Percentiles rank a stretch among this genome's conserved stretches.
phyloP scores from a whole-genome alignment of 2,888 invertebrate genomes.

The Drosophila niveifrons region DNA sequence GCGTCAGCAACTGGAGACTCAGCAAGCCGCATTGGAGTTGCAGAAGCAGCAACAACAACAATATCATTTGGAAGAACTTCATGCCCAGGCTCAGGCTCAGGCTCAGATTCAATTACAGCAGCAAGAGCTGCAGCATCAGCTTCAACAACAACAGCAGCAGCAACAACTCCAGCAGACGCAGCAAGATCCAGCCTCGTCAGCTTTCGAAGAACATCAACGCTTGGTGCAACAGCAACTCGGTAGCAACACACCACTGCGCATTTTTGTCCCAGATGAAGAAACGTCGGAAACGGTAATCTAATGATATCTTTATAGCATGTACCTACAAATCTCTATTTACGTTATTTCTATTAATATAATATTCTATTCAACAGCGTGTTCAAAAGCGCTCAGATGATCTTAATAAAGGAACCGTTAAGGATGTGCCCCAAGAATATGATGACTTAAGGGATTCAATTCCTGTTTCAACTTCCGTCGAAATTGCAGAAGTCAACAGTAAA shows the following conservation, averaged over 20 bases:
- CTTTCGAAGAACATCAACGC: slow-evolving; percentile 83
- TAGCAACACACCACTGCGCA: slow-evolving; percentile 84
- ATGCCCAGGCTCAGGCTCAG: slow-evolving; percentile 39
- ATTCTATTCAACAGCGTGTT: slow-evolving; percentile 69
- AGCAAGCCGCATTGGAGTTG: slow-evolving; percentile 78
- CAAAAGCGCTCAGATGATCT: slow-evolving; percentile 79
- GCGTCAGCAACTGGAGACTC: slow-evolving; percentile 77
- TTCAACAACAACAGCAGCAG: slow-evolving; percentile 60
- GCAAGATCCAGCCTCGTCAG: slow-evolving; percentile 54
- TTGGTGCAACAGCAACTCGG: slow-evolving; percentile 83
- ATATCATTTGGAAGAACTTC: slow-evolving; percentile 41
- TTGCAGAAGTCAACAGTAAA: slow-evolving; percentile 65
- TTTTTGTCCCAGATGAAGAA: slow-evolving; percentile 86
- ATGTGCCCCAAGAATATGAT: slow-evolving; percentile 48
- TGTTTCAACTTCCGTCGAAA: slow-evolving; percentile 82
- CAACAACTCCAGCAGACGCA: slow-evolving; percentile 67
- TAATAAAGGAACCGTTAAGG: slow-evolving; percentile 73
- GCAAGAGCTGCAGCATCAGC: slow-evolving; percentile 60
- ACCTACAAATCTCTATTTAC: not conserved
- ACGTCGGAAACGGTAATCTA: slow-evolving; percentile 66
- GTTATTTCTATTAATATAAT: not conserved
- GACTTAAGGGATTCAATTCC: slow-evolving; percentile 73
- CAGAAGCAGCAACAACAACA: slow-evolving; percentile 69
- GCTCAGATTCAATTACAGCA: slow-evolving; percentile 50
- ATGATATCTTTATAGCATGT: not conserved